Base-by-base conservation (phyloP, 2,888 invertebrate genomes). In the Synergus gifuensis region DNA sequence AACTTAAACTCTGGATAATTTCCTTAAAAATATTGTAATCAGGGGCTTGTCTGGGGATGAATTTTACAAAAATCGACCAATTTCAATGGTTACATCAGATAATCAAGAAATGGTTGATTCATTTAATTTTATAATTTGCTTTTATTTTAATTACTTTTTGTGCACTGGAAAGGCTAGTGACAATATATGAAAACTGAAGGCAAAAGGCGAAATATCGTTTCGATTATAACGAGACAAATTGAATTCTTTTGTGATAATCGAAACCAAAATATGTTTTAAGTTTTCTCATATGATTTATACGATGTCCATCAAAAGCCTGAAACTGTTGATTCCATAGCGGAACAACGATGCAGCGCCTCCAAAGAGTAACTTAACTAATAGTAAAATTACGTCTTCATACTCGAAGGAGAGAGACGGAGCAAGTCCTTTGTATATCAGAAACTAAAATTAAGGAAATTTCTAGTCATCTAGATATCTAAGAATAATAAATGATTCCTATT, bases 261-360 rank as follows among this genome's bases (percentile, higher is more conserved):
- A 73, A 54, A 73, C 36, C 18, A 4, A 46, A 67, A 14, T 16
- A 16, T 14, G 3, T n/a, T 73, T 16, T 14, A 69, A 49, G 8
- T 69, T 16, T 54, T 49, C 14, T 73, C 14, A 73, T 36, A 54
- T 63, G 62, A 81, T 66, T 77, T 81, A 79, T 67, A 78, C 78
- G 82, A 83, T 83, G 84, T 88, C 86, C 86, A 84, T 87, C 87
- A 89, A 88, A 89, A 90, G 90, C 90, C 89, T 91, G 89, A 90
- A 88, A 88, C 88, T 85, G 89, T 91, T 89, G 89, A 82, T 84
- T 85, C 83, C 82, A 11, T 18, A n/a, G 63, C 54, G 83, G 85
- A 88, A 83, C 90, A 88, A 90, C 90, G 84, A 91, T 91, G 89
- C 92, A 91, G 91, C 92, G 88, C 91, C 91, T 92, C 92, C 92